These are phyloP conservation scores for Hylaeus volcanicus DNA, from an alignment of 1,140 invertebrate species.

Conservation along the genomic window DNA sequence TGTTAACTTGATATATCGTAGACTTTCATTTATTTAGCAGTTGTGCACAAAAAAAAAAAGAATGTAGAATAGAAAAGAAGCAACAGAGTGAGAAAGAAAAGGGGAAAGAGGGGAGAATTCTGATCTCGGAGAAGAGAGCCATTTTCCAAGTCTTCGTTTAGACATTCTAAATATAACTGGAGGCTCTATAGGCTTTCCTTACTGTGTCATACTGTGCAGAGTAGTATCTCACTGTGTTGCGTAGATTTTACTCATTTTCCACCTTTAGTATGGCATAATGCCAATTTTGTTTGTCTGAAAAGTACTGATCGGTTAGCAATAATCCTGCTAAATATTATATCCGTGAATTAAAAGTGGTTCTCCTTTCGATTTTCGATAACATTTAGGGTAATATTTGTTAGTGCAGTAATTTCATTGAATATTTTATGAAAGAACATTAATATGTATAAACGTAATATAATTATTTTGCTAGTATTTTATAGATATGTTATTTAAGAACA, in stretches of 20 bases:
- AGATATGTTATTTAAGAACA: background rate
- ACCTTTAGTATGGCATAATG: slow-evolving; percentile 63
- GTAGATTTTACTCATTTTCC: slow-evolving; percentile 72
- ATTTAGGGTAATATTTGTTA: slow-evolving; percentile 8
- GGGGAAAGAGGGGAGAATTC: slow-evolving; percentile 38
- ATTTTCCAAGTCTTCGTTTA: slow-evolving; percentile 80
- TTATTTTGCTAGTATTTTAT: background rate
- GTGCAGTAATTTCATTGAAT: background rate
- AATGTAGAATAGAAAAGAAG: slow-evolving; percentile 46
- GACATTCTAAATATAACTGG: slow-evolving; percentile 78
- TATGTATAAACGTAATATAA: background rate
- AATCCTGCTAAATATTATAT: slow-evolving; percentile 29
- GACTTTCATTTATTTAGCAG: slow-evolving; percentile 52
- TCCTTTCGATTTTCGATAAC: background rate
- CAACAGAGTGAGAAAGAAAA: slow-evolving; percentile 42
- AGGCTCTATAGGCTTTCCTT: slow-evolving; percentile 75
- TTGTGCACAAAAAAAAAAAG: slow-evolving; percentile 30
- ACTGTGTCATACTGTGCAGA: slow-evolving; percentile 71
- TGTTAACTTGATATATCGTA: slow-evolving; percentile 52
- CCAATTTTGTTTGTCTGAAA: slow-evolving; percentile 65
- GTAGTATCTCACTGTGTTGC: slow-evolving; percentile 68
- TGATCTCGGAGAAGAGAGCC: slow-evolving; percentile 70
- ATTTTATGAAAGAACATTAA: background rate
- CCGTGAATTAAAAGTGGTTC: slow-evolving; percentile 20
- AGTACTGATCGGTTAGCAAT: slow-evolving; percentile 52